phyloP scores from a whole-genome alignment of 2,888 invertebrate genomes.

The Chironomus riparius region DNA sequence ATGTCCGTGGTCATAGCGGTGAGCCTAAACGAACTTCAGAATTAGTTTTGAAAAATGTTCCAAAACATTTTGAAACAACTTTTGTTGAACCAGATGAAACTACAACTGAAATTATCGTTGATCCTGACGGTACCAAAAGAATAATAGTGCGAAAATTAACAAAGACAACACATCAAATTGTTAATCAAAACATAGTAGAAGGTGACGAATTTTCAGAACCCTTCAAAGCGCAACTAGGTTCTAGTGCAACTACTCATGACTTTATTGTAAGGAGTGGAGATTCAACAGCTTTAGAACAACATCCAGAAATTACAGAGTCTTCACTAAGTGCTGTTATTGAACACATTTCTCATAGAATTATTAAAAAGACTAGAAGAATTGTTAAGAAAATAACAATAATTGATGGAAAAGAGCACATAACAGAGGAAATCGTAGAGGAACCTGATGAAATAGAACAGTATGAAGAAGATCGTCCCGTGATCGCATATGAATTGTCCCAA shows the following conservation, averaged over 20 bases:
- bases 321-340: constrained; percentile 72
- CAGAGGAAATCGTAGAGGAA: constrained; percentile 76
- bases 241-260: constrained; percentile 13
- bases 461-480: constrained; percentile 62
- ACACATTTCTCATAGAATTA: constrained; percentile 69
- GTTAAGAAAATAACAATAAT: constrained; percentile 67
- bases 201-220: constrained; percentile 31
- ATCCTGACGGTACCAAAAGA: constrained; percentile 70
- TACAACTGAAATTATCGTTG: constrained; percentile 70
- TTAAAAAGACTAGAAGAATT: constrained; percentile 63
- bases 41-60: constrained; percentile 60
- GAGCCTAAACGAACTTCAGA: constrained; percentile 52
- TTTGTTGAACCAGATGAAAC: constrained; percentile 75
- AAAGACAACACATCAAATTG: constrained; percentile 57
- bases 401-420: constrained; percentile 74
- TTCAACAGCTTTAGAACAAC: constrained; percentile 8
- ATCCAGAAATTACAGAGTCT: constrained; percentile 43
- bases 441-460: constrained; percentile 67
- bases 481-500: constrained; percentile 56
- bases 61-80: constrained; percentile 71
- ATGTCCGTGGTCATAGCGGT: constrained; percentile 48
- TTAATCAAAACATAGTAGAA: constrained; percentile 45
- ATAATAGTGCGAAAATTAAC: constrained; percentile 68
- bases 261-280: background rate
- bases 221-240: background rate